Evolutionary conservation across 2,797 vertebrate genomes (phyloP).

Genomic region (Spinibarbus caldwelli): DNA sequence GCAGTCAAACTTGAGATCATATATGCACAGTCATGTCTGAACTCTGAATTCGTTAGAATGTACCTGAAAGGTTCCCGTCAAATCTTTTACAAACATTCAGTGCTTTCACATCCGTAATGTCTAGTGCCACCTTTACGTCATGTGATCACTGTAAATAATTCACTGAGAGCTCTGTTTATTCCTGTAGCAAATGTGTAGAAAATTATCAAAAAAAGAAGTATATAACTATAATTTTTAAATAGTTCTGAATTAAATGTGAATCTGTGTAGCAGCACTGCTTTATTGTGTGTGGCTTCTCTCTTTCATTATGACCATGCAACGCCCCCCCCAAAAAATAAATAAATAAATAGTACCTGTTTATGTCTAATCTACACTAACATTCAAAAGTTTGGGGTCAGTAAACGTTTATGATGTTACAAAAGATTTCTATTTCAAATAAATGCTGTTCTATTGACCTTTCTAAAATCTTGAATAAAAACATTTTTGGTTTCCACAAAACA

Average conservation of each 20-base stretch:
- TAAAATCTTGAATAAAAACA: not conserved
- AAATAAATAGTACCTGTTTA: not conserved
- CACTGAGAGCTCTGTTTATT: conserved; percentile 72
- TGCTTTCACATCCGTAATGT: conserved; percentile 63
- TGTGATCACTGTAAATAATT: conserved; percentile 78
- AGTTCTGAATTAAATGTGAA: conserved; percentile 93
- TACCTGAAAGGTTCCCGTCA: conserved; percentile 47
- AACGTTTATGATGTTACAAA: not conserved
- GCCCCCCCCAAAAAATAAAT: not conserved
- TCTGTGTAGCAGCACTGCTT: conserved; percentile 84
- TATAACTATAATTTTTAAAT: conserved; percentile 91
- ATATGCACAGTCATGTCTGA: conserved; percentile 36
- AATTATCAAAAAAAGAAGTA: conserved; percentile 75
- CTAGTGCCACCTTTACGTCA: conserved; percentile 60
- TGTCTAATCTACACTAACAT: not conserved
- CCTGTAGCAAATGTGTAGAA: conserved; percentile 81
- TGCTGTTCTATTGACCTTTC: not conserved
- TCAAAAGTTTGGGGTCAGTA: not conserved
- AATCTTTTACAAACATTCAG: conserved; percentile 46
- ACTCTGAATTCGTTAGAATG: conserved; percentile 44
- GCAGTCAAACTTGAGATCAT: conserved; percentile 39
- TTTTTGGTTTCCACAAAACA: not conserved
- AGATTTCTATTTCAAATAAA: not conserved
- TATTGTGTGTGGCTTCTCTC: conserved; percentile 26
- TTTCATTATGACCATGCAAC: not conserved